Percentiles rank a stretch among this genome's conserved stretches.
phyloP scores from a whole-genome alignment of 2,888 invertebrate species.

The Drosophila neonasuta region DNA sequence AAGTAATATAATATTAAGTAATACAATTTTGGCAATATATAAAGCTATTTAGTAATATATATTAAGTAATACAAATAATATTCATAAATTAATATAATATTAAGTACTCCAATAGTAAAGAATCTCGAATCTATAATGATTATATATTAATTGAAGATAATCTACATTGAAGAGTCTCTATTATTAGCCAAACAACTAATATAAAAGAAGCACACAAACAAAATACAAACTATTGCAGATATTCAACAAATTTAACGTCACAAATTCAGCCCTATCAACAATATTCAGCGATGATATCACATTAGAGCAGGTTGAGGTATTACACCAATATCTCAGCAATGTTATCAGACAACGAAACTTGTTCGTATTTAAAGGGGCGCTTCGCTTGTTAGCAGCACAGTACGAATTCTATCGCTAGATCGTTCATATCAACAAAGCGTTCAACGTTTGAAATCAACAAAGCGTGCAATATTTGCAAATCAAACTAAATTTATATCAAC shows the following conservation, averaged over 20 bases:
- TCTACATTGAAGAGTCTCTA: too few relatives aligned
- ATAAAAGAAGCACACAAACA: too few relatives aligned
- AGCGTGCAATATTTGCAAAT: too few relatives aligned
- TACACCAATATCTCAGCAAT: conserved; percentile 14
- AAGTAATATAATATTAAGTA: too few relatives aligned
- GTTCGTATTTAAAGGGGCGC: conserved; percentile 7
- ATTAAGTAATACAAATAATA: too few relatives aligned
- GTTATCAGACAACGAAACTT: conserved; percentile 15
- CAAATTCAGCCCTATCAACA: neutral
- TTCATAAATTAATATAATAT: too few relatives aligned
- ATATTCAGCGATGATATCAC: neutral
- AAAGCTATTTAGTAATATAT: too few relatives aligned
- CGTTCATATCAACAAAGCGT: conserved; percentile 3
- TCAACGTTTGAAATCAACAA: neutral
- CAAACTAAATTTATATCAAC: neutral
- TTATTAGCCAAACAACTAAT: too few relatives aligned
- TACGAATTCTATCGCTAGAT: conserved; percentile 9
- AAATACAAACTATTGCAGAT: neutral
- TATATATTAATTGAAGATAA: too few relatives aligned
- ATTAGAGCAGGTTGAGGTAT: conserved; percentile 5
- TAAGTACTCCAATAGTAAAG: too few relatives aligned
- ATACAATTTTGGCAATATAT: too few relatives aligned
- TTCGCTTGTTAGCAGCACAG: conserved; percentile 1
- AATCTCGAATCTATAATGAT: too few relatives aligned
- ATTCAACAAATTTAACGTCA: neutral